These are phyloP conservation scores for Takifugu bimaculatus DNA, from an alignment of 2,113 vertebrate species.

Conservation along the genomic window DNA sequence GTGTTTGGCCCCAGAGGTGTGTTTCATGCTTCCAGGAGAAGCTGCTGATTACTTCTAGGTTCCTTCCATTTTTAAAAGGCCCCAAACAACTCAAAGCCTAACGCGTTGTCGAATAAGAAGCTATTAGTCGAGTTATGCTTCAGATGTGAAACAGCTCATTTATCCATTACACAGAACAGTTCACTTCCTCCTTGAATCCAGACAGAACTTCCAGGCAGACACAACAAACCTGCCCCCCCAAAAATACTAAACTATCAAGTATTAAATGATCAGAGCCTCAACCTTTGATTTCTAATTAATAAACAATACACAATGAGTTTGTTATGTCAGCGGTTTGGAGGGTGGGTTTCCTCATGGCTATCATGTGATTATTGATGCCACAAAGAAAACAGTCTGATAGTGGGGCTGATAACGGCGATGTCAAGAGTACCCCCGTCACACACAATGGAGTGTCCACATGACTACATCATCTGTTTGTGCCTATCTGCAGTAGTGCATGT, in stretches of 20 bases:
- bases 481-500: too few relatives aligned
- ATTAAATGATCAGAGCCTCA: background rate
- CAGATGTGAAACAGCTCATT: too few relatives aligned
- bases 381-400: background rate
- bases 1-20: background rate
- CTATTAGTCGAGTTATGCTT: too few relatives aligned
- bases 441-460: background rate
- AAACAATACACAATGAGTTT: background rate
- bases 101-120: too few relatives aligned
- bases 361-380: constrained; percentile 1
- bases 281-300: background rate
- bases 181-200: background rate
- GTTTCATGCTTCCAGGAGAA: background rate
- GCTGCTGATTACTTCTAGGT: background rate
- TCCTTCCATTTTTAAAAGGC: too few relatives aligned
- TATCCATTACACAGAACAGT: too few relatives aligned
- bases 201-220: background rate
- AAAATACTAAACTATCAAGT: background rate
- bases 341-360: constrained; percentile 1
- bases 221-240: too few relatives aligned
- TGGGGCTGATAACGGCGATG: too few relatives aligned
- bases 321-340: constrained; percentile 6
- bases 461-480: too few relatives aligned
- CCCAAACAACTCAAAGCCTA: too few relatives aligned
- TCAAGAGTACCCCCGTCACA: background rate